Base-by-base conservation (phyloP, 1,140 invertebrate species). In the Procambarus clarkii region DNA sequence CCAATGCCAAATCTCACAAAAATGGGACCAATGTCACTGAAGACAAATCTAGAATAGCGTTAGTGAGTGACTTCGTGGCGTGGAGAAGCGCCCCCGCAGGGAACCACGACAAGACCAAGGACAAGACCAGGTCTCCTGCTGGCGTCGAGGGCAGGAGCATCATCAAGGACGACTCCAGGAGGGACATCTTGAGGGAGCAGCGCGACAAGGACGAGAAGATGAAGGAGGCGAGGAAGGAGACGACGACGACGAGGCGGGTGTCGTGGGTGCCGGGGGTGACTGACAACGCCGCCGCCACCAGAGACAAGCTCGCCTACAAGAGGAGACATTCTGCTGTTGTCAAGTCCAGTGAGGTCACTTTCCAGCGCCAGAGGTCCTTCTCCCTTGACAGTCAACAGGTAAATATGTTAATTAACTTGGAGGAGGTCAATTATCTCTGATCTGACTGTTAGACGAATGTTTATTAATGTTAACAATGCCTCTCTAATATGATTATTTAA, bases 291-390 rank as follows among this genome's bases (percentile, higher is more conserved):
- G 86, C 93, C 64, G 93, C 93, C 92, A 93, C 93, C 88, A 93
- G 91, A 84, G 84, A 93, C 15, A 93, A 93, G 60, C 93, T 89
- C 13, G 88, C 93, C 8, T 92, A 93, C 60, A 93, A 94, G 34
- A 93, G 92, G 69, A 91, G 93, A 64, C 92, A 94, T 11, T 91
- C 93, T 3, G 91, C 93, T 21, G 93, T 94, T 13, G 93, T 94
- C 48, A 94, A 94, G 86, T 92, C 93, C 4, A 89, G 81, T 58
- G 92, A 92, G 74, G 89, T 91, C 46, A 93, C 92, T 15, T 92
- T 95, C 46, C 93, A 94, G 18, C 94, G 94, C 13, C 94, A 95
- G 91, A 82, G 95, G 34, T 94, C 94, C 1, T 94, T 95, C 86
- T 95, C 94, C 1, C 92, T 95, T 5, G 94, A 95, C 92, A 94